phyloP scores from a whole-genome alignment of 2,113 vertebrate species.

The Sarotherodon lohbergeri region DNA sequence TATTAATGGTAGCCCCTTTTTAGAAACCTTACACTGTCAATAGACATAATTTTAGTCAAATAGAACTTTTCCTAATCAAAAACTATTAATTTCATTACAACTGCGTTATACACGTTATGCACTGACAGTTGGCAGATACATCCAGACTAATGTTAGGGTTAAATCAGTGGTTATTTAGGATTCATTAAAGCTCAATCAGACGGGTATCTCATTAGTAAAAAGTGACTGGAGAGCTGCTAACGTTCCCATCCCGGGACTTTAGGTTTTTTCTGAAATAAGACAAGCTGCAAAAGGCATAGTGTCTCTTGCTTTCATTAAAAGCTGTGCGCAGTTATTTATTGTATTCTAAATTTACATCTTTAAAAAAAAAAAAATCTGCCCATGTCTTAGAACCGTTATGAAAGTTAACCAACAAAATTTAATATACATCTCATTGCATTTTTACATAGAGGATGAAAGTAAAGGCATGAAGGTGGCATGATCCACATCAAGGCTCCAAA shows the following conservation, averaged over 20 bases:
- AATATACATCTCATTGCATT: constrained; percentile 78
- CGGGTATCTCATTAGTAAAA: background rate
- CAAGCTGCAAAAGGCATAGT: constrained; percentile 35
- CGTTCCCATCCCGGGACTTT: background rate
- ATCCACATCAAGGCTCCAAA: constrained; percentile 82
- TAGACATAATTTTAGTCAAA: background rate
- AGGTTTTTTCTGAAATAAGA: background rate
- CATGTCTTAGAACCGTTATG: constrained; percentile 77
- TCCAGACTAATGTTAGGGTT: background rate
- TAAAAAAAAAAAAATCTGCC: constrained; percentile 76
- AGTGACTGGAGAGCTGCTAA: background rate
- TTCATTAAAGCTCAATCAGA: background rate
- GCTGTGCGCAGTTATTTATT: constrained; percentile 89
- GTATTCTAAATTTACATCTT: constrained; percentile 85
- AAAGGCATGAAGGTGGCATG: constrained; percentile 87
- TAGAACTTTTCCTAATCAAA: too few species aligned
- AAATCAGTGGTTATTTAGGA: background rate
- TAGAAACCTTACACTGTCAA: background rate
- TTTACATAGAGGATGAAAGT: constrained; percentile 80
- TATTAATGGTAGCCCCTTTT: background rate
- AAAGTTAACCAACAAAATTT: constrained; percentile 83
- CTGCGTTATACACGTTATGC: background rate
- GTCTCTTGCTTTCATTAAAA: constrained; percentile 81
- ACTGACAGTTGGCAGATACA: background rate
- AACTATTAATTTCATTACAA: background rate